Evolutionary conservation across 2,888 invertebrate genomes (phyloP), one percentile per base, ranked within the genome.

Genomic region (Agriopis aurantiaria): DNA sequence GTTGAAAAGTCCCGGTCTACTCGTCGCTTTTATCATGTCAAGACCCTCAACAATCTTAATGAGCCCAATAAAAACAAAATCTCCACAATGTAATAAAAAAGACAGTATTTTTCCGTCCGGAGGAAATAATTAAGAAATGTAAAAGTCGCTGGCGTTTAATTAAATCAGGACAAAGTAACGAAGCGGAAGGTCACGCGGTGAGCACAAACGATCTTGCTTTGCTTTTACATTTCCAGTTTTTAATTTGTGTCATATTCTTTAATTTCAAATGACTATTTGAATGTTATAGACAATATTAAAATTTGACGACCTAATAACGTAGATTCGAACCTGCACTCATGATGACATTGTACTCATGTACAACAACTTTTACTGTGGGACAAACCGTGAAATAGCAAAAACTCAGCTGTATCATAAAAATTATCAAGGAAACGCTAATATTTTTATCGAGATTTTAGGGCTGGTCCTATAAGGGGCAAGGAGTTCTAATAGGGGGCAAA

Each of bases 141-240:
- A 85, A 86, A 86, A 86, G 85, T 84, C 82, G 85, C 84, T 82
- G 77, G 82, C 77, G 78, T 79, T 86, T 89, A 91, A 92, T 92
- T 91, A 88, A 92, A 91, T 92, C 88, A 88, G 85, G 83, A 83
- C 82, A 81, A 33, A 80, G 83, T 86, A 91, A 88, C 91, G 89
- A 89, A 87, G 83, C 91, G 82, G 85, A 78, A 80, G 80, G 87
- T 88, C 86, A 86, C 84, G 87, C 82, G 84, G 80, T 73, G 55
- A 43, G 43, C 73, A 79, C 81, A 74, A 79, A 80, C 80, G 75
- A 79, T 81, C 77, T 73, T 75, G 76, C 69, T 76, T 75, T 33
- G 33, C 65, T 59, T 74, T 66, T 33, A 33, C 33, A 45, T 9
- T 58, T 55, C 43, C 61, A 33, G 33, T 67, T 60, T 69, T 58